Percentiles rank a stretch among this genome's conserved stretches.
Evolutionary conservation across 2,113 vertebrate genomes (phyloP).

Genomic region (Ageneiosus marmoratus): DNA sequence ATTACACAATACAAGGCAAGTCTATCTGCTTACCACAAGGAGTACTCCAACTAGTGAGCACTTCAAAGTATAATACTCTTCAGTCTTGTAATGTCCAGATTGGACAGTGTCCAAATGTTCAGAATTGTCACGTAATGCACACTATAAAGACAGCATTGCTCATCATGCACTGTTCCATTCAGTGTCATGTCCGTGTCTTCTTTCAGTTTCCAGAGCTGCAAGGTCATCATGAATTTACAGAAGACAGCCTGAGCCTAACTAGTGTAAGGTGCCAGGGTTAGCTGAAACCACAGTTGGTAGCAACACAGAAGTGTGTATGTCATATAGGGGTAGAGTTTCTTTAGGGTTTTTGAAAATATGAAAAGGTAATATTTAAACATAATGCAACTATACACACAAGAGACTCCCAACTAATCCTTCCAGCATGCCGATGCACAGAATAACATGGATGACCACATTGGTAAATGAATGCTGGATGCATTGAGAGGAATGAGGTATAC

Average conservation of each 20-base stretch:
- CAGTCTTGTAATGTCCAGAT: conserved; percentile 10
- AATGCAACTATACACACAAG: conserved; percentile 12
- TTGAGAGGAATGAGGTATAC: conserved; percentile 10
- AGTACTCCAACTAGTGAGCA: conserved; percentile 7
- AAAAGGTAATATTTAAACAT: not conserved
- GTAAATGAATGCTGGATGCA: not conserved
- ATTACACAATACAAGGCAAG: not conserved
- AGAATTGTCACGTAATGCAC: conserved; percentile 5
- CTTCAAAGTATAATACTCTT: conserved; percentile 16
- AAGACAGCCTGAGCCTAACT: conserved; percentile 37
- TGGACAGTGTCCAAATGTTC: conserved; percentile 23
- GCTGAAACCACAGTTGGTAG: not conserved
- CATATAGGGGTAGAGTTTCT: not conserved
- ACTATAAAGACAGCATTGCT: conserved; percentile 21
- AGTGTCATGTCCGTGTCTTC: not conserved
- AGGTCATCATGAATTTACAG: conserved; percentile 6
- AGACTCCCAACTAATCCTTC: conserved; percentile 3
- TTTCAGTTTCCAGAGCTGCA: not conserved
- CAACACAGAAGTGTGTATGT: conserved; percentile 8
- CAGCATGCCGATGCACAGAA: not conserved
- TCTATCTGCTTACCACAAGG: not conserved
- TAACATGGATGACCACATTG: not conserved
- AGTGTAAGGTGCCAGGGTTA: conserved; percentile 33
- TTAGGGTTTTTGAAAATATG: conserved; percentile 16
- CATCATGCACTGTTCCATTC: conserved; percentile 10